These are phyloP conservation scores for Stegodyphus dumicola DNA, from an alignment of 1,140 invertebrate genomes.

Conservation along the genomic window DNA sequence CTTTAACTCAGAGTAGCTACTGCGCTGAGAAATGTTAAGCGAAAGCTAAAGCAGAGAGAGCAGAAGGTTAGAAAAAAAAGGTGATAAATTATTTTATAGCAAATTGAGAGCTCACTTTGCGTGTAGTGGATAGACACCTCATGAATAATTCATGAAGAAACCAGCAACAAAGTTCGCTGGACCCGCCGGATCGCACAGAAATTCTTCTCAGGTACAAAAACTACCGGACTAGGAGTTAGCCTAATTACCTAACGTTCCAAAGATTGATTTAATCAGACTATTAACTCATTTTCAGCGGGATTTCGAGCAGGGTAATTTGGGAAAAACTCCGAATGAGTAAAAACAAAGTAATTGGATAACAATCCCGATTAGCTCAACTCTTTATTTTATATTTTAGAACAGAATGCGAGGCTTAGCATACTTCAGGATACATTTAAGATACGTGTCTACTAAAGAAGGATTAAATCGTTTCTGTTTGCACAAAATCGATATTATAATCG, in stretches of 20 bases:
- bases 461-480: too few species aligned
- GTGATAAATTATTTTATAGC: slow-evolving; percentile 49
- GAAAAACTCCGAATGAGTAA: too few species aligned
- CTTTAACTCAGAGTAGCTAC: slow-evolving; percentile 37
- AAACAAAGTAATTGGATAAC: too few species aligned
- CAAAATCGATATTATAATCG: too few species aligned
- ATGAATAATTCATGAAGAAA: slow-evolving; percentile 25
- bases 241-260: slow-evolving; percentile 28
- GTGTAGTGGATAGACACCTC: slow-evolving; percentile 12
- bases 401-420: too few species aligned
- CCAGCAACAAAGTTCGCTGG: neutral
- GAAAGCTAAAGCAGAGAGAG: neutral
- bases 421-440: too few species aligned
- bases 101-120: slow-evolving; percentile 48
- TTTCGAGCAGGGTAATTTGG: too few species aligned
- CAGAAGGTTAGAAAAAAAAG: slow-evolving; percentile 15
- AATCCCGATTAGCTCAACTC: too few species aligned
- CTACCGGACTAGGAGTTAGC: neutral
- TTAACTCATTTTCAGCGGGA: too few species aligned
- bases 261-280: slow-evolving; percentile 34
- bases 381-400: too few species aligned
- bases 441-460: too few species aligned
- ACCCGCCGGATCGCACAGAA: too few species aligned
- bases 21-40: neutral
- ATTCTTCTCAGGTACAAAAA: neutral